A percentile compares a stretch with the other conserved stretches of the same genome.
phyloP scores from a whole-genome alignment of 2,113 vertebrate species.

The Mixornis gularis region DNA sequence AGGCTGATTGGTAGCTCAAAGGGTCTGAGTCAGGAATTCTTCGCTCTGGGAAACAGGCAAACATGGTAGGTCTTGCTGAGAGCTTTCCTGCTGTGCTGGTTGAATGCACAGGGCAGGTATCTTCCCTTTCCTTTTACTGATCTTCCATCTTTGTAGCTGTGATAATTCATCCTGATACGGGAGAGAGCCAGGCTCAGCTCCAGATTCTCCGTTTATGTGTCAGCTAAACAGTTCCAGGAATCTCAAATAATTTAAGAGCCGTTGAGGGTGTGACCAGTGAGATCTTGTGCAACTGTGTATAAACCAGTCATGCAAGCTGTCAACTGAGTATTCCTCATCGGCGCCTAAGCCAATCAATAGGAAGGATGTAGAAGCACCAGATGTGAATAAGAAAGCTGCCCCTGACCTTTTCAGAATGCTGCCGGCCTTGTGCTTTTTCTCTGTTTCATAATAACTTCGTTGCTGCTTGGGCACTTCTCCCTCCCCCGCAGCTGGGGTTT shows the following conservation, averaged over 20 bases:
- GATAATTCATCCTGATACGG: neutral
- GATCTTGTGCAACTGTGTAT: neutral
- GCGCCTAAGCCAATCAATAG: neutral
- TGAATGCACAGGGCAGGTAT: neutral
- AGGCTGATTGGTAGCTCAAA: neutral
- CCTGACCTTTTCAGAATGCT: neutral
- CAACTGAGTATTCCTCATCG: neutral
- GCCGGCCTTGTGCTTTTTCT: neutral
- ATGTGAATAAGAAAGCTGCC: neutral
- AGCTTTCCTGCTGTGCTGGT: neutral
- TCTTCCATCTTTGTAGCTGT: neutral
- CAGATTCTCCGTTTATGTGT: neutral
- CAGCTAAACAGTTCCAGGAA: neutral
- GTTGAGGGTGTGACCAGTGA: neutral
- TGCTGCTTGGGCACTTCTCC: neutral
- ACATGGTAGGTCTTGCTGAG: neutral
- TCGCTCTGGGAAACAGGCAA: neutral
- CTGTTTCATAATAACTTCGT: neutral
- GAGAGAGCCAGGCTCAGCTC: neutral
- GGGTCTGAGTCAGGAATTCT: neutral
- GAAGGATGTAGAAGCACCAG: neutral
- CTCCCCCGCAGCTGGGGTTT: accelerated
- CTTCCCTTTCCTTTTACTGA: neutral
- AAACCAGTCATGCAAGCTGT: neutral
- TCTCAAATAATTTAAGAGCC: neutral